Evolutionary conservation across 2,888 invertebrate genomes (phyloP).

Genomic region (Pyrochroa serraticornis): DNA sequence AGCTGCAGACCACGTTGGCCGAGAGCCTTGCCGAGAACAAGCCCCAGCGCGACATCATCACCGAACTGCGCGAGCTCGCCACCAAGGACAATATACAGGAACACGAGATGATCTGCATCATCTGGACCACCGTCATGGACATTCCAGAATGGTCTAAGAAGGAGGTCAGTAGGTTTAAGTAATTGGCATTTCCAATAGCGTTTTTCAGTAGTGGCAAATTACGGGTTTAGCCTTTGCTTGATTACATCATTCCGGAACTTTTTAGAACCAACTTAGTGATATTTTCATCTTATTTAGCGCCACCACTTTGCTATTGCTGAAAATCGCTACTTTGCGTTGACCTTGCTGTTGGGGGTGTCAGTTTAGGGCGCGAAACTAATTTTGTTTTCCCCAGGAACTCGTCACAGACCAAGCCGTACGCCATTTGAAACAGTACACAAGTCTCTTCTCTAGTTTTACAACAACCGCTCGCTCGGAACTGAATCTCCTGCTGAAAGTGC

Average conservation of each 20-base stretch:
- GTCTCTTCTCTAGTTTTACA: slow-evolving; percentile 86
- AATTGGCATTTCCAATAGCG: neutral
- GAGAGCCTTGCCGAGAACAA: slow-evolving; percentile 89
- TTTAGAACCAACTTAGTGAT: too few relatives aligned
- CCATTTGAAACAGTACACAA: slow-evolving; percentile 85
- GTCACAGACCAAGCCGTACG: slow-evolving; percentile 94
- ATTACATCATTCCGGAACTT: too few relatives aligned
- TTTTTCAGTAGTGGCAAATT: too few relatives aligned
- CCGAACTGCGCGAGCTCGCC: slow-evolving; percentile 86
- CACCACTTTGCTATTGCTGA: too few relatives aligned
- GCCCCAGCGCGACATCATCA: slow-evolving; percentile 82
- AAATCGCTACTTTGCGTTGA: too few relatives aligned
- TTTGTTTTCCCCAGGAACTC: slow-evolving; percentile 66
- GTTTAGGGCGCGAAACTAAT: neutral
- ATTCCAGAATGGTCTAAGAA: slow-evolving; percentile 99
- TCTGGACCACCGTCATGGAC: slow-evolving; percentile 95
- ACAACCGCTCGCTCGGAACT: slow-evolving; percentile 86
- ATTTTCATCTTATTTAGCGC: too few relatives aligned
- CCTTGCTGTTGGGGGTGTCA: too few relatives aligned
- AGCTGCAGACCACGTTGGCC: slow-evolving; percentile 74
- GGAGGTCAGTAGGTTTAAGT: slow-evolving; percentile 61
- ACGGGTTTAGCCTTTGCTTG: too few relatives aligned
- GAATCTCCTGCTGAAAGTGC: slow-evolving; percentile 87
- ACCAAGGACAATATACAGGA: slow-evolving; percentile 83
- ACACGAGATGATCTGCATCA: slow-evolving; percentile 71